Evolutionary conservation across 2,888 invertebrate genomes (phyloP), one percentile per base, ranked within the genome.

Genomic region (Drosophila tripunctata): DNA sequence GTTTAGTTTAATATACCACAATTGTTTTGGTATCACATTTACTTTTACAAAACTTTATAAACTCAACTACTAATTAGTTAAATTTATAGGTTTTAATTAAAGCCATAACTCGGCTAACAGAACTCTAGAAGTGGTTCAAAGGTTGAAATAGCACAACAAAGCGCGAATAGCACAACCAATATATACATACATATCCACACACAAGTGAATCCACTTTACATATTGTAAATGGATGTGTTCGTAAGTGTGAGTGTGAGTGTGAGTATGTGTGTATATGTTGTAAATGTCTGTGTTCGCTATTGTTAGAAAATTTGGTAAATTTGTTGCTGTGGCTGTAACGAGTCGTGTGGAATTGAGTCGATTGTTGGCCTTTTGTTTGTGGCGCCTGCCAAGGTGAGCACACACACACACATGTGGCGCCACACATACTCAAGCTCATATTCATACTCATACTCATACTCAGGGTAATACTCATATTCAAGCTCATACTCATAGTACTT

Each of bases 301-400:
- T 74, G 74, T 74, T 73, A 44, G 58, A 58, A 70, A 65, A 66
- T 66, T 67, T 56, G 58, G 62, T 48, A 62, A 73, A 73, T 75
- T 70, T 75, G 67, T 70, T 38, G 69, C 68, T 52, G 52, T 64
- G 40, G 68, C 65, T 54, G 57, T 61, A 64, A 38, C 60, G 60
- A 73, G 44, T 58, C 57, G 62, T 56, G 62, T 56, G 66, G 61
- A 63, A 71, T 71, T 58, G 67, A 72, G 72, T 64, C 64, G 72
- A 68, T 68, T 72, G 68, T 56, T 68, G 64, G 72, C 44, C 57
- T 68, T 74, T 74, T 74, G 74, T 74, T 70, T 67, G 67, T 22
- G 41, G 45, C 50, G 62, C 61, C 65, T 44, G 60, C 61, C 61
- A 68, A 68, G 70, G 58, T 63, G 60, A 56, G 50, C 40, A 40